Evolutionary conservation across 2,888 invertebrate genomes (phyloP), one percentile per base, ranked within the genome.

Genomic region (Acleris literana): DNA sequence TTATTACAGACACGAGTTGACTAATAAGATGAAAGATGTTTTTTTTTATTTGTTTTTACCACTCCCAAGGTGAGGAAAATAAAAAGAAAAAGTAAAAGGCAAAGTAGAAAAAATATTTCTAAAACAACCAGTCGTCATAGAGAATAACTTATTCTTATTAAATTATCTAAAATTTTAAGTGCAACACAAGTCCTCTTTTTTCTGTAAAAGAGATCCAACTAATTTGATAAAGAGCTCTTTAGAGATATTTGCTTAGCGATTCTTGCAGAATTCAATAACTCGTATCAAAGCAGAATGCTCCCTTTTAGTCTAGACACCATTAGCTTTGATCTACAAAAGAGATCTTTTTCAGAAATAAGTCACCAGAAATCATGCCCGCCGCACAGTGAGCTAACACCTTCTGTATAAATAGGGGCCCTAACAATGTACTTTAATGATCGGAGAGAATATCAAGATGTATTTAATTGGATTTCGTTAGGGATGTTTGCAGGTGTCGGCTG

Each of bases 401-500:
- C 68, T 68, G 71, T 75, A 81, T 84, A 84, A 81, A 81, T 82
- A 82, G 79, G 68, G 69, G 46, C 70, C 70, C 76, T 86, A 85
- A 86, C 87, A 83, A 85, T 86, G 81, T 76, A 76, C 83, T 76
- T 82, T 88, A 90, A 88, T 90, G 90, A 90, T 88, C 86, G 73
- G 76, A 75, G 68, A 70, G 74, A 72, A 83, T 85, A 92, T 92
- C 92, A 82, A 89, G 92, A 92, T 92, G 87, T 89, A 90, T 90
- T 91, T 92, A 92, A 92, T 88, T 88, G 88, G 88, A 76, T 83
- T 86, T 86, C 84, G 86, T 84, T 82, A 69, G 78, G 77, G 76
- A 77, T 76, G 74, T 82, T 82, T 71, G 85, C 89, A 88, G 86
- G 87, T 90, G 87, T 86, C 80, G 77, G 75, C 72, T 49, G 17